Evolutionary conservation across 2,888 invertebrate genomes (phyloP).

Genomic region (Druceiella hillmani): DNA sequence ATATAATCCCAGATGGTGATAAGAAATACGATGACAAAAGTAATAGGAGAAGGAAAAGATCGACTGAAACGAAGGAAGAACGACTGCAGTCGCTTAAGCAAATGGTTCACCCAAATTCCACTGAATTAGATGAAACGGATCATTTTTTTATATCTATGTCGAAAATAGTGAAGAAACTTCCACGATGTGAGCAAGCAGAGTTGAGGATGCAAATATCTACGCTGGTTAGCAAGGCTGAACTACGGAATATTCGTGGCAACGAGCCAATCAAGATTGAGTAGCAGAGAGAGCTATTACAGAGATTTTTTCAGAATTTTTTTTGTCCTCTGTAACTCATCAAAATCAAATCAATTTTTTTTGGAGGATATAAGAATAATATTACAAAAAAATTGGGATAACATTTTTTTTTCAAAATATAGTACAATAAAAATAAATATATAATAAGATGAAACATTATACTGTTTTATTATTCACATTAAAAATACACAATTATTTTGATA

Average conservation of each 20-base stretch:
- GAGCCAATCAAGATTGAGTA: too few relatives aligned
- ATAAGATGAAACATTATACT: too few relatives aligned
- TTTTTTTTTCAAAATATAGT: too few relatives aligned
- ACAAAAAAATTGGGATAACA: too few relatives aligned
- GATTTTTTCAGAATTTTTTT: too few relatives aligned
- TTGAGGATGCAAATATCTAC: conserved; percentile 27
- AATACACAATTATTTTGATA: too few relatives aligned
- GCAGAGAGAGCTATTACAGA: too few relatives aligned
- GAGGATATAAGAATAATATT: too few relatives aligned
- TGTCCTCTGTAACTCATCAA: too few relatives aligned
- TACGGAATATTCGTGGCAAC: conserved; percentile 18
- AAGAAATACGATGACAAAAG: conserved; percentile 7
- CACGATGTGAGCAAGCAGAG: conserved; percentile 25
- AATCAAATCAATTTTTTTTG: too few relatives aligned
- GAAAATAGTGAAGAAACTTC: conserved; percentile 29
- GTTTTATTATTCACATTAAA: too few relatives aligned
- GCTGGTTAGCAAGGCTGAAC: conserved; percentile 25
- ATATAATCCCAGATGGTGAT: conserved; percentile 2
- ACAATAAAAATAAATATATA: too few relatives aligned
- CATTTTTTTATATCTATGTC: conserved; percentile 28
- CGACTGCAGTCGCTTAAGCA: conserved; percentile 12
- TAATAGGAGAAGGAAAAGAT: conserved; percentile 13
- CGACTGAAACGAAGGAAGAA: conserved; percentile 15
- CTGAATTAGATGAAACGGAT: conserved; percentile 26
- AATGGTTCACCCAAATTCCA: conserved; percentile 12